Evolutionary conservation across 92 coral and sea anemone species (phyloP), one percentile per base, ranked within the genome.

Genomic region (Desmophyllum pertusum): DNA sequence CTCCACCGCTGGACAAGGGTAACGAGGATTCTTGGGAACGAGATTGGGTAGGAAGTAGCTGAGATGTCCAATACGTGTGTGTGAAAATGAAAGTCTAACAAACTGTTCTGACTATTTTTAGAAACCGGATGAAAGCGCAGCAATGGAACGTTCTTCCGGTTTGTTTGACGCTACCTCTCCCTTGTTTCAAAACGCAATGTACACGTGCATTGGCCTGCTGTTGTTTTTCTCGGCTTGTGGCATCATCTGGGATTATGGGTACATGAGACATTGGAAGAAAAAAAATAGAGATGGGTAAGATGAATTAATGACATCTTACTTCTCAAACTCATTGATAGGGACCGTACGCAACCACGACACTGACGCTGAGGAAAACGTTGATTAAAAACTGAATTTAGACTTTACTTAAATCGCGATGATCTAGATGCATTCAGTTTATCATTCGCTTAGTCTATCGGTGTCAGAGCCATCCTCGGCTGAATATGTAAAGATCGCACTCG

Each of bases 171-270:
- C 98, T 8, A 66, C 25, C 4, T 92, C 98, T 65, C 83, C 78
- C 6, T 81, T 96, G 75, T 96, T 94, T 76, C 84, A 72, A 71
- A 86, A 87, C 70, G 77, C 98, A 19, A 90, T 96, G 30, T 94
- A 80, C 86, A 70, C 85, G 3, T 87, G 93, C 66, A 81, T 96
- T 46, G 98, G 98, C 30, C 45, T 94, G 90, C 70, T 96, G 78
- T 41, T 96, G 74, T 84, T 96, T 76, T 83, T 96, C 46, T 38
- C 98, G 27, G 95, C 98, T 3, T 91, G 95, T 65, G 98, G 98
- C 25, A 79, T 96, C 51, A 85, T 90, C 53, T 96, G 98, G 98
- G 98, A 96, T 65, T 96, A 94, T 21, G 98, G 98, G 30, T 96
- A 96, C 85, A 92, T 88, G 92, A 86, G 98, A 39, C 94, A 94